phyloP scores from a whole-genome alignment of 2,888 invertebrate species.

The Sphinx pinastri region DNA sequence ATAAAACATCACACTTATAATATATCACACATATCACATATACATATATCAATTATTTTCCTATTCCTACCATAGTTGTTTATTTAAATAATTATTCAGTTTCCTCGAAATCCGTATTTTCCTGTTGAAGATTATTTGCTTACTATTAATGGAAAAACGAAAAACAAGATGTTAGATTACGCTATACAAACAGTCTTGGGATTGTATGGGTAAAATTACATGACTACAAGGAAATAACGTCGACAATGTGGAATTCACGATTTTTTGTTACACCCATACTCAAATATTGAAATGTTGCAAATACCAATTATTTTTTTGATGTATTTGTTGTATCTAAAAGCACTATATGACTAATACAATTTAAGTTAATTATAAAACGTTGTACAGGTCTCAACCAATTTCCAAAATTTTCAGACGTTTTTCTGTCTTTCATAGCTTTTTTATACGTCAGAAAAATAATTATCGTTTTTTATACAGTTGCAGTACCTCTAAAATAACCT shows the following conservation, averaged over 20 bases:
- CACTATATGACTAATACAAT: too few species aligned
- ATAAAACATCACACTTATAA: too few species aligned
- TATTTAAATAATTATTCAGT: neutral
- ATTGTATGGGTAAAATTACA: neutral
- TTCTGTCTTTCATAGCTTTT: too few species aligned
- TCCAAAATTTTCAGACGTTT: too few species aligned
- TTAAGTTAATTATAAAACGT: too few species aligned
- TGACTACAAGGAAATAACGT: neutral
- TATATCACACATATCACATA: neutral
- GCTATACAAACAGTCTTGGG: neutral
- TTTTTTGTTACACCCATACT: neutral
- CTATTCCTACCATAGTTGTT: neutral
- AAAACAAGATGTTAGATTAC: neutral
- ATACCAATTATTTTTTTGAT: too few species aligned
- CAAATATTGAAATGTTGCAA: neutral
- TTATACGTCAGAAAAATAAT: too few species aligned
- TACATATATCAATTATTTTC: neutral
- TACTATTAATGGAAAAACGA: neutral
- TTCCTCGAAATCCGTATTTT: neutral
- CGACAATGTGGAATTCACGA: neutral
- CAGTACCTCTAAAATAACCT: neutral
- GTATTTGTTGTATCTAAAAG: too few species aligned
- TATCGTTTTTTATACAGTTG: too few species aligned
- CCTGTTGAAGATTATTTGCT: constrained; percentile 11
- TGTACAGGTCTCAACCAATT: too few species aligned